A percentile compares a stretch with the other conserved stretches of the same genome.
Evolutionary conservation across 2,797 vertebrate genomes (phyloP).

Genomic region (Coilia nasus): DNA sequence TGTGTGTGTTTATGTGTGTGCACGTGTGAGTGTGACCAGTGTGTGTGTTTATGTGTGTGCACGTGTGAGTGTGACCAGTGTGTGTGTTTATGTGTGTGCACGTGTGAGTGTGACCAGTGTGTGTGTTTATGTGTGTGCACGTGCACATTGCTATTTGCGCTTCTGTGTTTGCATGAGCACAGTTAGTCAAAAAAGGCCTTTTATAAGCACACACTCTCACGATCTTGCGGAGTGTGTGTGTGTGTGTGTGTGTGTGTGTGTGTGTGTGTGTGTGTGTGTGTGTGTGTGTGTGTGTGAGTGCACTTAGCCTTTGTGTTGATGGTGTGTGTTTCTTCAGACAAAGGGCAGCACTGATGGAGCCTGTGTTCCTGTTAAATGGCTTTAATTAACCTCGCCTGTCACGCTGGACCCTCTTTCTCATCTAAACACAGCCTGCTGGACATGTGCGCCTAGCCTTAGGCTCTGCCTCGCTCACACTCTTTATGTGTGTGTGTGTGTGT

Average conservation of each 20-base stretch:
- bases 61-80: too few species aligned
- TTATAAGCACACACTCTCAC: background rate
- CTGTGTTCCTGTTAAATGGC: too few species aligned
- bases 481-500: background rate
- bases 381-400: too few species aligned
- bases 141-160: too few species aligned
- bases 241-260: background rate
- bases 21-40: too few species aligned
- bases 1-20: too few species aligned
- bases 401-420: constrained; percentile 12
- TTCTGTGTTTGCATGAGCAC: background rate
- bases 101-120: too few species aligned
- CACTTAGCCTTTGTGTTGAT: background rate
- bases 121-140: background rate
- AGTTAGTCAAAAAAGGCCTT: background rate
- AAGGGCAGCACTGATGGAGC: constrained; percentile 8
- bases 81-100: too few species aligned
- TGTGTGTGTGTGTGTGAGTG: background rate
- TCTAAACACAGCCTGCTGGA: constrained; percentile 23
- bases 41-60: too few species aligned
- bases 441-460: background rate
- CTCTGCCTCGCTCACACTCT: background rate
- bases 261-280: background rate
- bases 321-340: background rate
- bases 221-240: background rate